Percentiles rank a stretch among this genome's conserved stretches.
Conservation (phyloP, 1,140 invertebrate species). For the Agrypnia vestita region DNA sequence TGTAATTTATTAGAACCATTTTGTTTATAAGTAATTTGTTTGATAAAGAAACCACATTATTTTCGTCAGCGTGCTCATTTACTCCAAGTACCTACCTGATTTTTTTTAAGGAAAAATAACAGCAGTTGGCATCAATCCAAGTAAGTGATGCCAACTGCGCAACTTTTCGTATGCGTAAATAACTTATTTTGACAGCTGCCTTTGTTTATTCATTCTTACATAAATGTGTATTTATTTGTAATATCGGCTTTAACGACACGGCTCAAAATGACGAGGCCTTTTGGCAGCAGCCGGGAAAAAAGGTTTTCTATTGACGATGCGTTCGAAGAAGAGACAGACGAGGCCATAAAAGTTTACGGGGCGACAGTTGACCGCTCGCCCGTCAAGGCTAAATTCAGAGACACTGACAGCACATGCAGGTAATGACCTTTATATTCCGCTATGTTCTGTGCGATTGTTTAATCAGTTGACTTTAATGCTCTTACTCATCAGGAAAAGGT, state of each 20-base stretch:
- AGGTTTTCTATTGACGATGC: conserved; percentile 87
- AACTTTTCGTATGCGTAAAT: conserved; percentile 40
- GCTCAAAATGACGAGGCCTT: conserved; percentile 49
- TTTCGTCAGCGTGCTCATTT: too few species aligned
- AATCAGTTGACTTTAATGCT: background rate
- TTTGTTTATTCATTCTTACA: conserved; percentile 46
- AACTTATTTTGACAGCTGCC: conserved; percentile 51
- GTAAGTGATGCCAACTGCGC: conserved; percentile 8
- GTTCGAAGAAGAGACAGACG: conserved; percentile 86
- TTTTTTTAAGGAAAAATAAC: too few species aligned
- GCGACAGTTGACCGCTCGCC: conserved; percentile 71
- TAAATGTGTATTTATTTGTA: conserved; percentile 37
- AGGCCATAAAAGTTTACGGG: conserved; percentile 84
- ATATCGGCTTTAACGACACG: background rate
- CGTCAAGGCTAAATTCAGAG: conserved; percentile 54
- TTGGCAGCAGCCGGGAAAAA: conserved; percentile 52
- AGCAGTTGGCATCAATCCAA: background rate
- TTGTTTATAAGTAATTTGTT: too few species aligned
- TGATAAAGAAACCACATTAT: too few species aligned
- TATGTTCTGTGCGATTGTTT: conserved; percentile 22
- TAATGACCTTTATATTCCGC: conserved; percentile 39
- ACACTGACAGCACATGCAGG: conserved; percentile 49
- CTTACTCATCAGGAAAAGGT: background rate
- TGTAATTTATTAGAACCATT: too few species aligned
- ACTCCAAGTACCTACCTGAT: too few species aligned